phyloP scores from a whole-genome alignment of 2,797 vertebrate species.

The Cossypha caffra region DNA sequence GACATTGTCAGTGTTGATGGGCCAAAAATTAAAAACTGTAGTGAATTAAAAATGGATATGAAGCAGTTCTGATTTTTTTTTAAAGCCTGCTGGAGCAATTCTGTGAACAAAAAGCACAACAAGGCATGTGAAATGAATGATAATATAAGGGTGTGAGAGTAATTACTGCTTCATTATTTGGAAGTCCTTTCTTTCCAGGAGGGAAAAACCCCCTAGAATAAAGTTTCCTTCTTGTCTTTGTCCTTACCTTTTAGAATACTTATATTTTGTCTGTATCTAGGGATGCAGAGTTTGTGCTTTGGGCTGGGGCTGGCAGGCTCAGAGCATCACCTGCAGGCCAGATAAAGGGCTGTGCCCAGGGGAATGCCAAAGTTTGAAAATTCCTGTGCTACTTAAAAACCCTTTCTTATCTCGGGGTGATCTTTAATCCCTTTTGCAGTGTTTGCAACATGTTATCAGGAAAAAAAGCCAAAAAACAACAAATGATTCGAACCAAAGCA shows the following conservation, averaged over 20 bases:
- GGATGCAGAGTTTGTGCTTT: background rate
- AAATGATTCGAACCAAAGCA: background rate
- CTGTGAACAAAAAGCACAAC: background rate
- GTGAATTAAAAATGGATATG: background rate
- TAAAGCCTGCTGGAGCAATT: background rate
- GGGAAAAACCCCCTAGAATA: background rate
- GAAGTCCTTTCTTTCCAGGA: background rate
- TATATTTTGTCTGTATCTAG: background rate
- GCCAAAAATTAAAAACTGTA: background rate
- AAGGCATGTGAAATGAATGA: background rate
- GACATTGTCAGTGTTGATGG: background rate
- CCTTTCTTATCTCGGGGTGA: background rate
- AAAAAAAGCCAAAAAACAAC: background rate
- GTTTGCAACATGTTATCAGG: background rate
- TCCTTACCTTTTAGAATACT: background rate
- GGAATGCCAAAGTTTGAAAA: background rate
- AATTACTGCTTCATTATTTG: background rate
- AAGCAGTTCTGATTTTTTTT: background rate
- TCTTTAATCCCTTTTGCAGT: background rate
- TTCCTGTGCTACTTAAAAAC: background rate
- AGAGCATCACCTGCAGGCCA: background rate
- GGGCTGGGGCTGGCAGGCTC: background rate
- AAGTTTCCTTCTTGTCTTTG: background rate
- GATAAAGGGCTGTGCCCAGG: background rate
- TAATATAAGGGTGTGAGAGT: background rate